Percentiles rank a stretch among this genome's conserved stretches.
Conservation (phyloP, 2,888 invertebrate species). For the Andricus curvator region DNA sequence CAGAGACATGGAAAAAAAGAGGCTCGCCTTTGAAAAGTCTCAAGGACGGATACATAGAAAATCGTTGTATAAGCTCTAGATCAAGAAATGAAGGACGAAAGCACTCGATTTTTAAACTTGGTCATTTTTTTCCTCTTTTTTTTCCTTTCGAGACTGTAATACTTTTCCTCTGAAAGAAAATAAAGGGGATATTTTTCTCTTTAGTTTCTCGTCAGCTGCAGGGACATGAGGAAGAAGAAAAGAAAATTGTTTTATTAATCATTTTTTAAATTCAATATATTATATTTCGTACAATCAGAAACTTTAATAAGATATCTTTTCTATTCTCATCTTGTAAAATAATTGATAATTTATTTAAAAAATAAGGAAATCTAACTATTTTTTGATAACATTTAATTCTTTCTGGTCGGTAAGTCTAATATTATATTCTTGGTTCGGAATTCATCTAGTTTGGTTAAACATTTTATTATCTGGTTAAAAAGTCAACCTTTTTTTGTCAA, state of each 20-base stretch:
- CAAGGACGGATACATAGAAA: neutral
- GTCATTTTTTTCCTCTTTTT: constrained; percentile 35
- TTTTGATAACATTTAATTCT: no score
- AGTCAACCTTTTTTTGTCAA: no score
- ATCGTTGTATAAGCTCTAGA: constrained; percentile 9
- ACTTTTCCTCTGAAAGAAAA: neutral
- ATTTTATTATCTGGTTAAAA: no score
- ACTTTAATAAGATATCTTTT: neutral
- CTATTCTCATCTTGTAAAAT: neutral
- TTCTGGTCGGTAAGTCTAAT: no score
- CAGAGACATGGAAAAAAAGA: neutral
- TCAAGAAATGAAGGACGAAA: constrained; percentile 44
- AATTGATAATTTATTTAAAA: no score
- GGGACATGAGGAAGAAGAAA: neutral
- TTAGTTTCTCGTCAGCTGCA: neutral
- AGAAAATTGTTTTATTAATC: neutral
- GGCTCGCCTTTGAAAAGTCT: neutral
- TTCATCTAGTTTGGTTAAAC: no score
- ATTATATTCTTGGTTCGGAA: no score
- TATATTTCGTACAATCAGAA: neutral
- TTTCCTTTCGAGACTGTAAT: constrained; percentile 9
- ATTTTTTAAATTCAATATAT: neutral
- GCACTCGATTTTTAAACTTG: constrained; percentile 54
- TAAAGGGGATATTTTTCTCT: neutral
- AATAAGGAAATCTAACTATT: no score